Evolutionary conservation across 2,113 vertebrate genomes (phyloP).

Genomic region (Australoheros scitulus): DNA sequence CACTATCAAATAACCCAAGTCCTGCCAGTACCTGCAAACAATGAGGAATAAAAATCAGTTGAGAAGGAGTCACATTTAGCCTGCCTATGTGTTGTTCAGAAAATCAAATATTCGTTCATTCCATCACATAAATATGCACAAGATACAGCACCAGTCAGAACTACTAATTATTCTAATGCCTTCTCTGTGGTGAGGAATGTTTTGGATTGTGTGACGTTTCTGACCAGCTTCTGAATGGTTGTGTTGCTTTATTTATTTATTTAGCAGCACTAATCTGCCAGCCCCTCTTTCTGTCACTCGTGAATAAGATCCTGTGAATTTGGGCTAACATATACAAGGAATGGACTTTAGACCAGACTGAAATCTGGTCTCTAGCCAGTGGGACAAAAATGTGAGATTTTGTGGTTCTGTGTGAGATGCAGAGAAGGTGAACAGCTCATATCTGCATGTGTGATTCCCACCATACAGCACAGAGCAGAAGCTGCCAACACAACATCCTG

Average conservation of each 20-base stretch:
- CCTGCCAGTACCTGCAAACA: slow-evolving; percentile 93
- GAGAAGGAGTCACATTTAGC: not conserved
- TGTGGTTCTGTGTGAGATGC: not conserved
- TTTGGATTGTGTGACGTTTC: no score
- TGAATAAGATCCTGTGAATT: no score
- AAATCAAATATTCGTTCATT: not conserved
- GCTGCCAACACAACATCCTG: not conserved
- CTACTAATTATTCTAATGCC: no score
- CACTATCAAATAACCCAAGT: slow-evolving; percentile 97
- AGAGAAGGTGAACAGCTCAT: not conserved
- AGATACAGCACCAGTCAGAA: not conserved
- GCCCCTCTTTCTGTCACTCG: no score
- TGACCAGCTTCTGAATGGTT: no score
- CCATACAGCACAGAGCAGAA: not conserved
- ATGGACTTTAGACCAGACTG: not conserved
- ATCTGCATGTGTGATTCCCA: not conserved
- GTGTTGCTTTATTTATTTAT: no score
- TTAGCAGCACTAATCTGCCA: no score
- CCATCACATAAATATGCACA: not conserved
- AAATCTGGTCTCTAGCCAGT: not conserved
- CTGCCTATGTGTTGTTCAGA: not conserved
- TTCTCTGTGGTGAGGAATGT: no score
- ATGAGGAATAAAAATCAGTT: not conserved
- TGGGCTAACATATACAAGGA: not conserved
- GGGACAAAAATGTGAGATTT: not conserved